Evolutionary conservation across 2,888 invertebrate genomes (phyloP).

Genomic region (Ectemnius cavifrons): DNA sequence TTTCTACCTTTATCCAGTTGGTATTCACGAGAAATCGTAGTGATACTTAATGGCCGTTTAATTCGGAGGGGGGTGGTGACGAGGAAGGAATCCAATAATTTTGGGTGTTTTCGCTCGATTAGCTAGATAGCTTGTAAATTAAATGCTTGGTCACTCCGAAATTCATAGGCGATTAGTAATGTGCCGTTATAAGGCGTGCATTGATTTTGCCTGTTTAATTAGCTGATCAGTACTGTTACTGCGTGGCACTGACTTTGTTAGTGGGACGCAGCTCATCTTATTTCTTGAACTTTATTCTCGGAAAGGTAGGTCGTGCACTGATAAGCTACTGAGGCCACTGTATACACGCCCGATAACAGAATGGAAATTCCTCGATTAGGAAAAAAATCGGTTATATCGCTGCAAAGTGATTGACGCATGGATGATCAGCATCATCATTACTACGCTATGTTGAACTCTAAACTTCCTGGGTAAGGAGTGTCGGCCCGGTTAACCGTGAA

Average conservation of each 20-base stretch:
- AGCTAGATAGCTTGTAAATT: no score
- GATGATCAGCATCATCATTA: constrained; percentile 22
- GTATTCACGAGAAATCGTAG: no score
- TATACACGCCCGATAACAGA: constrained; percentile 15
- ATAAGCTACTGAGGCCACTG: constrained; percentile 20
- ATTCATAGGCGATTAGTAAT: no score
- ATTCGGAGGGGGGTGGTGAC: no score
- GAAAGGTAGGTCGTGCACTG: constrained; percentile 45
- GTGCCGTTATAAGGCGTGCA: neutral
- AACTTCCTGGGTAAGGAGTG: no score
- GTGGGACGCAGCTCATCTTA: neutral
- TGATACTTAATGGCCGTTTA: no score
- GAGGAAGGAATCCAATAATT: no score
- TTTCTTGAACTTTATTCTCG: constrained; percentile 18
- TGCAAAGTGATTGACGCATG: constrained; percentile 14
- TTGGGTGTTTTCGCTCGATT: no score
- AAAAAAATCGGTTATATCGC: constrained; percentile 9
- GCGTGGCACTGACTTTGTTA: constrained; percentile 34
- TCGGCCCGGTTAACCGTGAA: neutral
- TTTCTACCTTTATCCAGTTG: no score
- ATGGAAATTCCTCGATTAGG: constrained; percentile 15
- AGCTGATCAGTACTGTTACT: no score
- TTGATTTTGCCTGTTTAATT: no score
- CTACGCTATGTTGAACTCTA: constrained; percentile 4
- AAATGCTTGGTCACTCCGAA: no score